Conservation (phyloP, 2,888 invertebrate species). For the Hybos culiciformis region DNA sequence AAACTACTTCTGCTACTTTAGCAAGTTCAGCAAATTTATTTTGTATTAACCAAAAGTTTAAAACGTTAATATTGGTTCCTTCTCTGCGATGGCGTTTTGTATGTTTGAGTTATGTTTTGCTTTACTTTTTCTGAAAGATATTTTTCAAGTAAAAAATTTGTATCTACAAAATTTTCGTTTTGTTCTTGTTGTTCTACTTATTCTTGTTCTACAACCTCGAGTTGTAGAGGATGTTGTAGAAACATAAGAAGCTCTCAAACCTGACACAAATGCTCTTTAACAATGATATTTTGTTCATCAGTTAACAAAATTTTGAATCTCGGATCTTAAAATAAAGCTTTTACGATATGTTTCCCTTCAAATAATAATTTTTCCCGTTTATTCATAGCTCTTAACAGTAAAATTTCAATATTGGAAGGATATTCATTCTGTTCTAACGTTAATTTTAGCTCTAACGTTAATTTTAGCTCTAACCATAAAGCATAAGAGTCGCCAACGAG, state of each 20-base stretch:
- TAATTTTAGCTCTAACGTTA: background rate
- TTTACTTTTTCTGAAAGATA: background rate
- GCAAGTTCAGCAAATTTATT: background rate
- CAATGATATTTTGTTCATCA: background rate
- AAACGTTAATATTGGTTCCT: background rate
- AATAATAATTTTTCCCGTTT: constrained; percentile 1
- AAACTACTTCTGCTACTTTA: background rate
- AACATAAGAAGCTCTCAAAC: background rate
- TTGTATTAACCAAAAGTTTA: background rate
- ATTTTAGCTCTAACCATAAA: background rate
- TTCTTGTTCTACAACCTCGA: background rate
- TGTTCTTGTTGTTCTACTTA: no score
- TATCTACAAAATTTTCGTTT: background rate
- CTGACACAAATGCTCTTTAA: background rate
- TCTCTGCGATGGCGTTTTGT: background rate
- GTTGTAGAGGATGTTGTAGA: background rate
- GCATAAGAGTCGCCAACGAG: background rate
- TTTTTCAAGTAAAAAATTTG: background rate
- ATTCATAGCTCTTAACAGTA: background rate
- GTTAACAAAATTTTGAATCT: constrained; percentile 1
- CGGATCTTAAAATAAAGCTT: background rate
- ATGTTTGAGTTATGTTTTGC: background rate
- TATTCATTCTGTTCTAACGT: constrained; percentile 1
- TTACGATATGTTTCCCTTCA: constrained; percentile 1
- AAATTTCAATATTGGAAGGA: constrained; percentile 2